Percentiles rank a stretch among this genome's conserved stretches.
These are phyloP conservation scores for Orthonyx spaldingii DNA, from an alignment of 2,113 vertebrate genomes.

Conservation along the genomic window DNA sequence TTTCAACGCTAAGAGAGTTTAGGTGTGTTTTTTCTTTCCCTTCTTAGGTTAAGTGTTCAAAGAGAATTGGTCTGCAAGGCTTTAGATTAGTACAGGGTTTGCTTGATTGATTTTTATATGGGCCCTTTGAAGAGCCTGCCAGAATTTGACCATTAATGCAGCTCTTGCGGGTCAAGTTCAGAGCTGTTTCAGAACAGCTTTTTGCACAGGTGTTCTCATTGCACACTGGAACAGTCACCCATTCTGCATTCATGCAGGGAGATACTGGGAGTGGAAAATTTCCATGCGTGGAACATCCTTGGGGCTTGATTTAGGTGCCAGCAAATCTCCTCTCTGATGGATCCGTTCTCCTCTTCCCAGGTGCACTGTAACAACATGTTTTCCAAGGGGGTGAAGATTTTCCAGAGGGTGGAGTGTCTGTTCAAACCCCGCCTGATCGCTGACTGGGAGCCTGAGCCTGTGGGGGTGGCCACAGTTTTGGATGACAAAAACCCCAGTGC, in stretches of 20 bases:
- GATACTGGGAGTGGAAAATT: not conserved
- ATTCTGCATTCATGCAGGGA: not conserved
- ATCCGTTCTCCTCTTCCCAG: constrained; percentile 35
- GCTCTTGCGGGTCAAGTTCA: not conserved
- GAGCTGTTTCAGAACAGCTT: not conserved
- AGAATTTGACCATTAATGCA: not conserved
- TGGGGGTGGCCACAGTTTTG: constrained; percentile 79
- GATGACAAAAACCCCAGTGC: constrained; percentile 90
- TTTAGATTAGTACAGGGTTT: not conserved
- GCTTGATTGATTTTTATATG: not conserved
- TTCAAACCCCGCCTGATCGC: constrained; percentile 80
- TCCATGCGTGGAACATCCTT: not conserved
- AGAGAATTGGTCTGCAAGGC: not conserved
- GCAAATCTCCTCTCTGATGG: not conserved
- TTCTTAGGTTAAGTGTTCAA: not conserved
- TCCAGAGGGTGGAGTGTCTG: constrained; percentile 81
- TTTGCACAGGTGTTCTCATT: not conserved
- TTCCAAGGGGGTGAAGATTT: constrained; percentile 86
- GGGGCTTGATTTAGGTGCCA: not conserved
- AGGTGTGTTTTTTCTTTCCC: not conserved
- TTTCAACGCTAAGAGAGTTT: not conserved
- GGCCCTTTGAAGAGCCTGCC: not conserved
- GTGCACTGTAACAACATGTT: constrained; percentile 95
- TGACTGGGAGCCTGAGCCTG: constrained; percentile 76
- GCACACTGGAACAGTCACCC: not conserved